Percentiles rank a stretch among this genome's conserved stretches.
Conservation (phyloP, 2,888 invertebrate species). For the Luperina nickerlii region DNA sequence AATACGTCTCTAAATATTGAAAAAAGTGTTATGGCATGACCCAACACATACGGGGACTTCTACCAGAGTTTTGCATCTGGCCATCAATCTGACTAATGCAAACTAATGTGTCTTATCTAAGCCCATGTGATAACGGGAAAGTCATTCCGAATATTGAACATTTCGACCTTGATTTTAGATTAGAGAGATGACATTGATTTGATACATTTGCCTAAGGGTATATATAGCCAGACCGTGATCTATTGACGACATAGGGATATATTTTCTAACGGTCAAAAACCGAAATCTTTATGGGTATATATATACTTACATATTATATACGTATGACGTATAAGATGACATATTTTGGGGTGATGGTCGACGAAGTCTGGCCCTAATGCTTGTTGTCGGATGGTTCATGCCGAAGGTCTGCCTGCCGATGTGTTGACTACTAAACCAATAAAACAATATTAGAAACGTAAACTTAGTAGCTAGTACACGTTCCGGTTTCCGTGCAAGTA, state of each 20-base stretch:
- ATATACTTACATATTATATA: too few relatives aligned
- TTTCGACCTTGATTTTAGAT: conserved; percentile 24
- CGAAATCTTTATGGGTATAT: too few relatives aligned
- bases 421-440: conserved; percentile 1
- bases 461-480: conserved; percentile 3
- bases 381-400: neutral
- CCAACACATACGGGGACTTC: neutral
- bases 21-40: neutral
- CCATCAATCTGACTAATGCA: conserved; percentile 6
- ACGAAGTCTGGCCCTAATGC: neutral
- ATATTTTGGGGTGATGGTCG: neutral
- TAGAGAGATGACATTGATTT: conserved; percentile 1
- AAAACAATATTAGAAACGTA: conserved; percentile 30
- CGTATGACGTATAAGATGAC: neutral
- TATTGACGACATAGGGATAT: neutral
- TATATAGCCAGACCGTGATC: neutral
- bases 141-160: conserved; percentile 20
- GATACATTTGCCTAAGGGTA: neutral
- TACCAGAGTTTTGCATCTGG: conserved; percentile 2
- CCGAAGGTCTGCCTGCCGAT: neutral
- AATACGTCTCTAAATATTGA: conserved; percentile 2
- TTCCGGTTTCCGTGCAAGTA: conserved; percentile 51
- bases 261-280: too few relatives aligned
- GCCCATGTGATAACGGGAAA: conserved; percentile 9
- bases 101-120: conserved; percentile 15